phyloP scores from a whole-genome alignment of 2,113 vertebrate species.

The Coptodon bakossiorum region DNA sequence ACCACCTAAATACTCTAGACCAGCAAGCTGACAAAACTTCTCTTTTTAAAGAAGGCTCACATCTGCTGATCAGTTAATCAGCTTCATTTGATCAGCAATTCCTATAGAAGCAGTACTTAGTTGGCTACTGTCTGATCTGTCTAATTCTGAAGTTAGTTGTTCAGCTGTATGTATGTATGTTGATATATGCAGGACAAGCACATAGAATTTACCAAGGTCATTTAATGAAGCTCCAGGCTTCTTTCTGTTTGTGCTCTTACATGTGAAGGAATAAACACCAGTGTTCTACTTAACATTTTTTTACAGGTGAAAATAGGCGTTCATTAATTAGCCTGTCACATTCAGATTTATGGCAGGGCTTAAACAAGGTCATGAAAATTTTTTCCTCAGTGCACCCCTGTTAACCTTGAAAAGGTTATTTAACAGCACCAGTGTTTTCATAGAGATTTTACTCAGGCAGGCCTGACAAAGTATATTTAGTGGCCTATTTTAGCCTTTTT shows the following conservation, averaged over 20 bases:
- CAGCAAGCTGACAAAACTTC: too few species aligned
- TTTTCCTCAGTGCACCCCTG: neutral
- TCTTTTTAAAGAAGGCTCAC: neutral
- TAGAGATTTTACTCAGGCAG: neutral
- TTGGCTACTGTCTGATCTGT: neutral
- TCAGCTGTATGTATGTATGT: neutral
- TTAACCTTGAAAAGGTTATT: constrained; percentile 19
- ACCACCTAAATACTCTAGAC: neutral
- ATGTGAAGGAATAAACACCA: neutral
- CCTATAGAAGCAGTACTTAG: neutral
- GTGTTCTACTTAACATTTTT: constrained; percentile 29
- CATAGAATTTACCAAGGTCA: neutral
- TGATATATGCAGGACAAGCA: neutral
- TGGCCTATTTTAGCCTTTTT: neutral
- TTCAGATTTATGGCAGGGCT: constrained; percentile 12
- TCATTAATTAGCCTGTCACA: constrained; percentile 61
- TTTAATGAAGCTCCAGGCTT: constrained; percentile 24
- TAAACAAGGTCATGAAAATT: constrained; percentile 43
- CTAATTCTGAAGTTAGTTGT: neutral
- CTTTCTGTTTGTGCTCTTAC: constrained; percentile 5
- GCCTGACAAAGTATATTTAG: neutral
- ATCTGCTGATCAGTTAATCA: neutral
- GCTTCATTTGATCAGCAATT: neutral
- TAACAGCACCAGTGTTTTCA: neutral
- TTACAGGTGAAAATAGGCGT: constrained; percentile 42